Conservation (phyloP, 2,113 vertebrate species). For the Camarhynchus parvulus region DNA sequence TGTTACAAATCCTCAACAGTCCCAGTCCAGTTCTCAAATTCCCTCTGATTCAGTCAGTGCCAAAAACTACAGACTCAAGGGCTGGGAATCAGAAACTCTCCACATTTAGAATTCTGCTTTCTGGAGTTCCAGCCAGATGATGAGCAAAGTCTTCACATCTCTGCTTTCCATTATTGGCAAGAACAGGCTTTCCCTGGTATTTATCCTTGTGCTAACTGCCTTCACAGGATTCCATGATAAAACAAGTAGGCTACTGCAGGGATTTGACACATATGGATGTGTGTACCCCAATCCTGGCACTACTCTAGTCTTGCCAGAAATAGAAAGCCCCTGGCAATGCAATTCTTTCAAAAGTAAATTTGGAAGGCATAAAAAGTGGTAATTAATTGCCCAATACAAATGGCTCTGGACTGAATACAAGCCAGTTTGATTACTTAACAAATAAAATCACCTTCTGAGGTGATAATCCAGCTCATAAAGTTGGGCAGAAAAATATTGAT, state of each 20-base stretch:
- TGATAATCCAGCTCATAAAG: not conserved
- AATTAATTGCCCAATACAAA: constrained; percentile 30
- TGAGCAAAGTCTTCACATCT: not conserved
- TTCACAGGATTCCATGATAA: not conserved
- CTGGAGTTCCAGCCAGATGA: not conserved
- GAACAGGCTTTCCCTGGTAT: not conserved
- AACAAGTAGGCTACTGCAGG: not conserved
- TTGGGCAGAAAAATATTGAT: not conserved
- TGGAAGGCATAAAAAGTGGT: constrained; percentile 13
- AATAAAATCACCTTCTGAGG: not conserved
- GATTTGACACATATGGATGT: not conserved
- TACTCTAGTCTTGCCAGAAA: not conserved
- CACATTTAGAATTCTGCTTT: not conserved
- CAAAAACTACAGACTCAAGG: not conserved
- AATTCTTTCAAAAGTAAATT: constrained; percentile 10
- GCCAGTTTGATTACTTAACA: not conserved
- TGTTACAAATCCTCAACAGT: not conserved
- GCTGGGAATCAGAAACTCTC: not conserved
- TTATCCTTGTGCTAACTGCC: not conserved
- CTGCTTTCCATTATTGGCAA: not conserved
- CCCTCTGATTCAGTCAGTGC: not conserved
- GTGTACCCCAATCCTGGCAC: not conserved
- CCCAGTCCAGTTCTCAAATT: not conserved
- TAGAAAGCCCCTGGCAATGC: not conserved
- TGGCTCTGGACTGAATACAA: not conserved